A percentile compares a stretch with the other conserved stretches of the same genome.
phyloP scores from a whole-genome alignment of 2,113 vertebrate genomes.

The Prolemur simus region DNA sequence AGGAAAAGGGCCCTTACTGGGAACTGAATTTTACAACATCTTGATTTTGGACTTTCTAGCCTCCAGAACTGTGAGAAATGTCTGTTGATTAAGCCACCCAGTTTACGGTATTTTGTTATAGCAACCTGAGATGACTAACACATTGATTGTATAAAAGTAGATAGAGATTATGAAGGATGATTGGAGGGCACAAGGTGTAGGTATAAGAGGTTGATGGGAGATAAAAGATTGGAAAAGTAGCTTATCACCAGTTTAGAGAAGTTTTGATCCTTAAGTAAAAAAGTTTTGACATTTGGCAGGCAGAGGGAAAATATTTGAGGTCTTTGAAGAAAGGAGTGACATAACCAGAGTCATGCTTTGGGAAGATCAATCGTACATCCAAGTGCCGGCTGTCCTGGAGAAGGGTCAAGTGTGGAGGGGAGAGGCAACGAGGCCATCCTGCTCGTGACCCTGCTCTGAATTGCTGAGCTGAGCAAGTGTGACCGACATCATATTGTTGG shows the following conservation, averaged over 20 bases:
- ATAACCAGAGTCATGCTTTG: background rate
- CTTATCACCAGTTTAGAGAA: background rate
- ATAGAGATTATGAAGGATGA: background rate
- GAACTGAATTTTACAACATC: background rate
- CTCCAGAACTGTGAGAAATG: background rate
- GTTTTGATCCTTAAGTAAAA: background rate
- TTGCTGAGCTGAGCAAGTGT: background rate
- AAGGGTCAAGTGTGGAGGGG: background rate
- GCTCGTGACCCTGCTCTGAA: background rate
- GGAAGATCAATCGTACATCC: background rate
- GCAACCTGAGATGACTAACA: background rate
- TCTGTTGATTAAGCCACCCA: background rate
- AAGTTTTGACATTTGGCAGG: background rate
- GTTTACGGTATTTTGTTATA: background rate
- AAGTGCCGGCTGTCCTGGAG: background rate
- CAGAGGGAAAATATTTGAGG: background rate
- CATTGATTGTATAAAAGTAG: background rate
- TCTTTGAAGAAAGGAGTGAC: background rate
- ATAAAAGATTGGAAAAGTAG: background rate
- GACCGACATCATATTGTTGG: slow-evolving; percentile 8
- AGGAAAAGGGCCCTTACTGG: background rate
- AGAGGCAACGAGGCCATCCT: background rate
- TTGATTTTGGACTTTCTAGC: background rate
- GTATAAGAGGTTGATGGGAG: background rate
- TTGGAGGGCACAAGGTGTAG: background rate